Conservation (phyloP, 2,113 vertebrate species). For the Halcyon senegalensis region DNA sequence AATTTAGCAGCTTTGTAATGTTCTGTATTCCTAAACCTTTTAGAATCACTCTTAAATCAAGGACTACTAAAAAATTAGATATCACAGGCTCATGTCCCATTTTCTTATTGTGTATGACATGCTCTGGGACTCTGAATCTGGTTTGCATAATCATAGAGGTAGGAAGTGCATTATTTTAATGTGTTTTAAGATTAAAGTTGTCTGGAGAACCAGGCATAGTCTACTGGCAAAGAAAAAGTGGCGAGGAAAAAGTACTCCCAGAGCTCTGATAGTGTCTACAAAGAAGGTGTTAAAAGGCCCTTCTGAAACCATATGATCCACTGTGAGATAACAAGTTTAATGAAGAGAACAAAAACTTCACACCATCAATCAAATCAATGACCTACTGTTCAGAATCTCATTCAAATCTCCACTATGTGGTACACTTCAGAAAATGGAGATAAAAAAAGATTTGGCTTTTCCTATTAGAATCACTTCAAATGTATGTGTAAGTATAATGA, state of each 20-base stretch:
- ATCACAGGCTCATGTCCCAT: neutral
- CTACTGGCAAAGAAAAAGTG: neutral
- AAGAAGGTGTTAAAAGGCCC: neutral
- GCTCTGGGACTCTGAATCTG: neutral
- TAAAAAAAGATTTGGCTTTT: neutral
- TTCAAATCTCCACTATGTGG: neutral
- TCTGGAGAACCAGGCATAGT: neutral
- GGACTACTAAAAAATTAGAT: neutral
- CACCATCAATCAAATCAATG: neutral
- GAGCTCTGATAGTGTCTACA: neutral
- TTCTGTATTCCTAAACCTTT: neutral
- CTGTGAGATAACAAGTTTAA: neutral
- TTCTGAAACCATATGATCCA: neutral
- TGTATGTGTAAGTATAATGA: neutral
- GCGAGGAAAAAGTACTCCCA: neutral
- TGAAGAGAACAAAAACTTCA: neutral
- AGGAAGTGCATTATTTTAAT: neutral
- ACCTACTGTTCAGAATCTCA: neutral
- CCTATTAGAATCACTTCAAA: neutral
- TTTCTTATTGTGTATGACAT: neutral
- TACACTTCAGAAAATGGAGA: neutral
- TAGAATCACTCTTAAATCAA: neutral
- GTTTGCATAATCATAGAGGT: neutral
- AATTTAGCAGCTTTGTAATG: neutral
- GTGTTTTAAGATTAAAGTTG: neutral